Base-by-base conservation (phyloP, 2,888 invertebrate species). In the Mesorhabditis belari region DNA sequence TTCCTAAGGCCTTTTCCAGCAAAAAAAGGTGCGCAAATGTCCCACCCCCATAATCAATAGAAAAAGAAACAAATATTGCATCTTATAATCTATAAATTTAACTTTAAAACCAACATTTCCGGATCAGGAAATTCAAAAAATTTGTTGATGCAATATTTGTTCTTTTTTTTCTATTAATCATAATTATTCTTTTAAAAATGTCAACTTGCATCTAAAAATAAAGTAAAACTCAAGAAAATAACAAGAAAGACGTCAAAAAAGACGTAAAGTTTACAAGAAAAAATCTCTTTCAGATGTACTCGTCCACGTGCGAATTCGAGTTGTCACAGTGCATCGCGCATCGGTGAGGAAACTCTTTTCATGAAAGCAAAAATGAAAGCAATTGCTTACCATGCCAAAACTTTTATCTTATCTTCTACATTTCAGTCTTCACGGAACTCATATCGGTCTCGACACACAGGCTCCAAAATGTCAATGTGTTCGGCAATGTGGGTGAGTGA, bases 301-400 rank as follows among this genome's bases (percentile, higher is more conserved):
- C 62, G 26, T 59, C 64, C 4, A 51, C 63, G 12, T 72, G 72
- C 50, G 63, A 64, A 19, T 69, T 70, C 58, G 70, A 72, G 58
- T 62, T 67, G 27, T 49, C 66, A 6, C 72, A 72, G 51, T 72
- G 72, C 57, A 61, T 70, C 2, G 72, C 68, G 24, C 57, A 61
- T 23, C 60, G 67, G 25, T 52, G 23, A 27, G 49, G n/a, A n/a
- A n/a, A n/a, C n/a, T n/a, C n/a, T n/a, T n/a, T n/a, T n/a, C n/a
- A n/a, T n/a, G n/a, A n/a, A n/a, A n/a, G n/a, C n/a, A n/a, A n/a
- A n/a, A n/a, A n/a, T n/a, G n/a, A n/a, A n/a, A n/a, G n/a, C n/a
- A n/a, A n/a, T n/a, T n/a, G n/a, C n/a, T n/a, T n/a, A n/a, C n/a
- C n/a, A n/a, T n/a, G n/a, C n/a, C n/a, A n/a, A n/a, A n/a, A n/a